These are phyloP conservation scores for Graphium colonna DNA, from an alignment of 2,888 invertebrate genomes.

Conservation along the genomic window DNA sequence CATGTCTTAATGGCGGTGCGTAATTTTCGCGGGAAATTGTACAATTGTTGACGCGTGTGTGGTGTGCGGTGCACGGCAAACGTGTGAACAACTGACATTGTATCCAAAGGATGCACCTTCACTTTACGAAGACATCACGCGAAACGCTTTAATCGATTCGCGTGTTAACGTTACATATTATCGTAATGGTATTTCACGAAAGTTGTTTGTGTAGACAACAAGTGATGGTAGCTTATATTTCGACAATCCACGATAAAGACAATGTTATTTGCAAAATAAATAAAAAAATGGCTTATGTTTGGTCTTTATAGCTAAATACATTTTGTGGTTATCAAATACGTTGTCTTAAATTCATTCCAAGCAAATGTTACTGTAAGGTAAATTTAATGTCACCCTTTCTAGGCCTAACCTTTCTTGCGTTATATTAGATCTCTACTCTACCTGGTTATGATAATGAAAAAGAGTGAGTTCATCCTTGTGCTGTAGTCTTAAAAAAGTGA, in stretches of 20 bases:
- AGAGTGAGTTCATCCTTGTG: too few relatives aligned
- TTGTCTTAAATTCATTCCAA: too few relatives aligned
- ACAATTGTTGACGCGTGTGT: slow-evolving; percentile 34
- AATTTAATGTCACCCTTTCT: too few relatives aligned
- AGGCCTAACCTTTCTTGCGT: too few relatives aligned
- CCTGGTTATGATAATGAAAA: too few relatives aligned
- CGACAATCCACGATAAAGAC: not conserved
- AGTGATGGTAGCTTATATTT: not conserved
- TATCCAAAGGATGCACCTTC: slow-evolving; percentile 1
- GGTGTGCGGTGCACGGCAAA: slow-evolving; percentile 32
- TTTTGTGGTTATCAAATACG: too few relatives aligned
- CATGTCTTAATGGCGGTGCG: slow-evolving; percentile 3
- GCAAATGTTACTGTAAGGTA: not conserved
- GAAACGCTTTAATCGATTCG: slow-evolving; percentile 15
- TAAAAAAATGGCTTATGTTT: too few relatives aligned
- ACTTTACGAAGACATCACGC: slow-evolving; percentile 6
- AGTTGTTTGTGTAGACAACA: slow-evolving; percentile 32
- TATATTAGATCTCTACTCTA: too few relatives aligned
- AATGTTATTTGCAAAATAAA: too few relatives aligned
- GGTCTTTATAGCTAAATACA: too few relatives aligned
- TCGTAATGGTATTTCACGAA: slow-evolving; percentile 53
- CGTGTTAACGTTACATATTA: slow-evolving; percentile 41
- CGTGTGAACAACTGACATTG: slow-evolving; percentile 35
- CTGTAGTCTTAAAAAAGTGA: too few relatives aligned
- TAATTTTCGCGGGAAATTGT: not conserved